phyloP scores from a whole-genome alignment of 35 echinoderm and acorn worm species.

The Stichopus chloronotus region DNA sequence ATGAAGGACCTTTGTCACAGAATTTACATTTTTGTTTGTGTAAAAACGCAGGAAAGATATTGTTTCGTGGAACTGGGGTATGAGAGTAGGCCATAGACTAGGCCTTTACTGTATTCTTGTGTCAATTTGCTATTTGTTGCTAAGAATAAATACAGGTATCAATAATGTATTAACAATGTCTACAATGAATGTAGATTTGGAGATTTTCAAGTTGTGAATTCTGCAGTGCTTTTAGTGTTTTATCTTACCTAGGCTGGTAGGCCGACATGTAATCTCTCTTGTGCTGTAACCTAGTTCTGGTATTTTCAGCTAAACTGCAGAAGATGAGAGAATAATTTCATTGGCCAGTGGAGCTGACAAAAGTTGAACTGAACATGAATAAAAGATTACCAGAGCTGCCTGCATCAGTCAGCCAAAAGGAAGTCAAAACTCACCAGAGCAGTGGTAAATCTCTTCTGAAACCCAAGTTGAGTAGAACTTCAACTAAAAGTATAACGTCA shows the following conservation, averaged over 20 bases:
- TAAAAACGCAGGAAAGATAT: not conserved
- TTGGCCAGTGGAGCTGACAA: not conserved
- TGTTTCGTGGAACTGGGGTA: not conserved
- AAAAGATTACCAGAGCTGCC: not conserved
- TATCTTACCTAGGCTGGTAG: too few relatives aligned
- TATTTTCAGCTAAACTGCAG: too few relatives aligned
- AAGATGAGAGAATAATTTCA: not conserved
- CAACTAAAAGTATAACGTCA: too few relatives aligned
- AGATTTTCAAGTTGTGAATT: too few relatives aligned
- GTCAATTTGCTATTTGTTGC: not conserved
- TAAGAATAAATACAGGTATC: too few relatives aligned
- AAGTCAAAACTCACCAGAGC: not conserved
- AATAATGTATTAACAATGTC: too few relatives aligned
- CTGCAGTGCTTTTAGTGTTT: too few relatives aligned
- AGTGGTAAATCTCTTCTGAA: not conserved
- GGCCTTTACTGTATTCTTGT: not conserved
- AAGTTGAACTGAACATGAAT: not conserved
- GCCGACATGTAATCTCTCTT: too few relatives aligned
- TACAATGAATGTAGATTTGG: too few relatives aligned
- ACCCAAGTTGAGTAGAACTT: not conserved
- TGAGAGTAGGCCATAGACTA: not conserved
- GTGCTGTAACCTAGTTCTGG: too few relatives aligned
- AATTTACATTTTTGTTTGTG: too few relatives aligned
- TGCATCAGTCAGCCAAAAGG: not conserved
- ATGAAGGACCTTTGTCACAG: too few relatives aligned